phyloP scores from a whole-genome alignment of 2,888 invertebrate species.

The Beris morrisii region DNA sequence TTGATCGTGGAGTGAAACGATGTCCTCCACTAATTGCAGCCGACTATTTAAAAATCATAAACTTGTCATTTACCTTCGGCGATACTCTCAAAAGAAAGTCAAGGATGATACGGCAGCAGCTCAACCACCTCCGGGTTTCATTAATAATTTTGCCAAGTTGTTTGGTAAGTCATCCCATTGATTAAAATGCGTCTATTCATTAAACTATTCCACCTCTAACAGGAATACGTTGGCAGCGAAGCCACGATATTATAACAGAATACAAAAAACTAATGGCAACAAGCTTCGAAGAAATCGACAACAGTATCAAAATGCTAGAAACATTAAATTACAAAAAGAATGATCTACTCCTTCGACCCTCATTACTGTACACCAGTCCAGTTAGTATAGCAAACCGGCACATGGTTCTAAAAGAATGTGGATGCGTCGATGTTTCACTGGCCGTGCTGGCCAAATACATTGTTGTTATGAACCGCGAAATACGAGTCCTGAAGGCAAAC shows the following conservation, averaged over 20 bases:
- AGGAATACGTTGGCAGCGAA: conserved; percentile 2
- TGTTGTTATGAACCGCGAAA: conserved; percentile 48
- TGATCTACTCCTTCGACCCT: conserved; percentile 61
- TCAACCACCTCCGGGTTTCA: conserved; percentile 4
- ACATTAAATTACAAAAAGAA: conserved; percentile 55
- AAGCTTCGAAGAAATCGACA: conserved; percentile 48
- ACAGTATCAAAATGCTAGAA: conserved; percentile 45
- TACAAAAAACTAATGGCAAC: conserved; percentile 48
- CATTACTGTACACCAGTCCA: conserved; percentile 62
- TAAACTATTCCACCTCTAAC: too few relatives aligned
- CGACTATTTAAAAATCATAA: too few relatives aligned
- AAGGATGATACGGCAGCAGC: neutral
- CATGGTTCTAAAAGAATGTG: conserved; percentile 64
- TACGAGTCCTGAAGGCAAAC: conserved; percentile 53
- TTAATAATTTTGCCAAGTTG: neutral
- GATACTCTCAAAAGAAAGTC: neutral
- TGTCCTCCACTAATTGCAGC: too few relatives aligned
- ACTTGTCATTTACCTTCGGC: neutral
- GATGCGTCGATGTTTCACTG: conserved; percentile 57
- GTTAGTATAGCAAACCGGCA: conserved; percentile 64
- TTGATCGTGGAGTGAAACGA: too few relatives aligned
- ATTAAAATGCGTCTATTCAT: neutral
- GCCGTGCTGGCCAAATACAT: conserved; percentile 55
- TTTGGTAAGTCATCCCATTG: conserved; percentile 5
- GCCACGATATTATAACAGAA: conserved; percentile 43